A percentile compares a stretch with the other conserved stretches of the same genome.
Evolutionary conservation across 2,888 invertebrate genomes (phyloP).

Genomic region (Trichogramma dendrolimi): DNA sequence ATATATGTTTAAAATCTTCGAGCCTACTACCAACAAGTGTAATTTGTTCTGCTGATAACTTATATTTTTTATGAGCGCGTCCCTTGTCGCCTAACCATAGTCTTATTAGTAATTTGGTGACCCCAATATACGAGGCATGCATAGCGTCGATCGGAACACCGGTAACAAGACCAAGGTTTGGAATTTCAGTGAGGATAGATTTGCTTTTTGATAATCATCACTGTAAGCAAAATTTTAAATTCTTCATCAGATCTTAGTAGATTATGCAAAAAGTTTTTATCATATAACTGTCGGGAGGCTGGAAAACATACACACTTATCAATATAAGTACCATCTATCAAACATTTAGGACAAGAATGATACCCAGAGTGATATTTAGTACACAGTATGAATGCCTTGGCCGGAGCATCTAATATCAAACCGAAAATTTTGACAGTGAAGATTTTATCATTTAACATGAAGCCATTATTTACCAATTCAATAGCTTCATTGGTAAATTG

Average conservation of each 20-base stretch:
- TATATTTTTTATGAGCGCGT: no score
- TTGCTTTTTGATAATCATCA: neutral
- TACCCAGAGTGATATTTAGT: constrained; percentile 8
- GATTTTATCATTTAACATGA: neutral
- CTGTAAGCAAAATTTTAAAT: neutral
- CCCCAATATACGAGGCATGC: constrained; percentile 1
- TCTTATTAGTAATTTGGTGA: neutral
- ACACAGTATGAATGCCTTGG: constrained; percentile 5
- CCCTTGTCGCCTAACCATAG: neutral
- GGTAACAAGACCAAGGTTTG: neutral
- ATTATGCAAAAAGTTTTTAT: neutral
- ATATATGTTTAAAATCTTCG: no score
- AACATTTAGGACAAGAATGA: constrained; percentile 1
- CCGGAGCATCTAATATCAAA: constrained; percentile 1
- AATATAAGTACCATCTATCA: constrained; percentile 4
- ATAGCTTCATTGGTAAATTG: neutral
- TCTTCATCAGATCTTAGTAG: neutral
- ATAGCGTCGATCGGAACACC: neutral
- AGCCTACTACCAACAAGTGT: no score
- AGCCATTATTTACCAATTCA: constrained; percentile 5
- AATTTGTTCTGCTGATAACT: no score
- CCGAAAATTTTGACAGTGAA: neutral
- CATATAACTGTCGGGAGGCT: neutral
- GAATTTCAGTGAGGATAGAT: neutral
- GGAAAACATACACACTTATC: constrained; percentile 2